A percentile compares a stretch with the other conserved stretches of the same genome.
These are phyloP conservation scores for human DNA, from an alignment of 2,113 vertebrate species.

Conservation along the genomic window DNA sequence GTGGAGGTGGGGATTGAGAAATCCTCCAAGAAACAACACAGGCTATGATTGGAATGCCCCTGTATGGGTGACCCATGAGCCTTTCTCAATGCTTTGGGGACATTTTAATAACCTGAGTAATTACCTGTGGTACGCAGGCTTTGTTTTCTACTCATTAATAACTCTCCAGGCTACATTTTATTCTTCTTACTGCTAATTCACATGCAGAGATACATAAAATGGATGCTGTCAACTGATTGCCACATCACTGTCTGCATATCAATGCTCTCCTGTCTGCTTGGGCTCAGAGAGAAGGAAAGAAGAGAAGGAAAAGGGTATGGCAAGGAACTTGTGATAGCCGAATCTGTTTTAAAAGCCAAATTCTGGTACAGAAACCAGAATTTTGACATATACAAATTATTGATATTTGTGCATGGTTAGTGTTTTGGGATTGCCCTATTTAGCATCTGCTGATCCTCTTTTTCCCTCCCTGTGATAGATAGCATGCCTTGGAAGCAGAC, in stretches of 20 bases:
- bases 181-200: conserved; percentile 58
- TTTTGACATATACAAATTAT: not conserved
- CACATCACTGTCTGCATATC: conserved; percentile 38
- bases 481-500: not conserved
- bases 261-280: conserved; percentile 25
- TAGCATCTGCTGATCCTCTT: not conserved
- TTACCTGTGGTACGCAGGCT: conserved; percentile 55
- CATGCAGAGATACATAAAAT: conserved; percentile 46
- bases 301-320: not conserved
- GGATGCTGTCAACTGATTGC: conserved; percentile 30
- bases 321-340: not conserved
- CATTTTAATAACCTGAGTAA: conserved; percentile 52
- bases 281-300: not conserved
- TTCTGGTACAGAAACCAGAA: not conserved
- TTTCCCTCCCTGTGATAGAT: not conserved
- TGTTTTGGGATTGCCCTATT: not conserved
- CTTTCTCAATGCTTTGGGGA: conserved; percentile 22
- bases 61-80: not conserved
- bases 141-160: conserved; percentile 69
- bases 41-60: not conserved
- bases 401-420: not conserved
- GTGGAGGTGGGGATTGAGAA: not conserved
- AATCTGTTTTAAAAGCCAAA: conserved; percentile 43
- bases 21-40: not conserved
- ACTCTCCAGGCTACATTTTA: conserved; percentile 47